phyloP scores from a whole-genome alignment of 2,113 vertebrate genomes.

The Mesitornis unicolor region DNA sequence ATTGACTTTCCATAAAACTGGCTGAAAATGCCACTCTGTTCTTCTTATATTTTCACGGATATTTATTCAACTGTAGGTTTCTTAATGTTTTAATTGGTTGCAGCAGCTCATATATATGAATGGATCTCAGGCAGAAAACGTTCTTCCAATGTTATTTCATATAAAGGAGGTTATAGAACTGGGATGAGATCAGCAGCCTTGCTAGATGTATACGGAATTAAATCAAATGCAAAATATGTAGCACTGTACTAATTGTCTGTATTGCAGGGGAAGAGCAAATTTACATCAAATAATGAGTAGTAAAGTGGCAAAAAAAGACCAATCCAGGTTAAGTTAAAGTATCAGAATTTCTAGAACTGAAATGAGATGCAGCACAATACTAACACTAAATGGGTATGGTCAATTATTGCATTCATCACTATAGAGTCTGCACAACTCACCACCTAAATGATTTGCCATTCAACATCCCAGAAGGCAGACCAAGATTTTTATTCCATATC shows the following conservation, averaged over 20 bases:
- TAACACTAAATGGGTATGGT: background rate
- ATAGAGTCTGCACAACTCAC: background rate
- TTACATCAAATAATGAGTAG: background rate
- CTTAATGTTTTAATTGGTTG: constrained; percentile 44
- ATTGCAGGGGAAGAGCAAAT: background rate
- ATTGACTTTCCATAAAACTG: constrained; percentile 22
- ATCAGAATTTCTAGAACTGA: background rate
- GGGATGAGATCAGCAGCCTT: background rate
- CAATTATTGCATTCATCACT: background rate
- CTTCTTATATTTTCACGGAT: background rate
- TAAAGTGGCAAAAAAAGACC: background rate
- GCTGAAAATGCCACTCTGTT: background rate
- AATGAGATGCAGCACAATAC: background rate
- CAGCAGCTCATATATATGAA: background rate
- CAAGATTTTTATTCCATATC: rapidly evolving
- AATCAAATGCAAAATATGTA: background rate
- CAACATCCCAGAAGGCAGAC: background rate
- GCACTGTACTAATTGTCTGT: background rate
- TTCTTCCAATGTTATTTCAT: background rate
- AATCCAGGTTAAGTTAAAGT: background rate
- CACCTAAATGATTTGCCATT: background rate
- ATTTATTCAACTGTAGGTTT: constrained; percentile 23
- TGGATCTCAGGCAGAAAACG: background rate
- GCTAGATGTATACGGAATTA: background rate
- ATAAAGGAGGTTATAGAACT: background rate